phyloP scores from a whole-genome alignment of 2,113 vertebrate species.

The Dasyurus viverrinus region DNA sequence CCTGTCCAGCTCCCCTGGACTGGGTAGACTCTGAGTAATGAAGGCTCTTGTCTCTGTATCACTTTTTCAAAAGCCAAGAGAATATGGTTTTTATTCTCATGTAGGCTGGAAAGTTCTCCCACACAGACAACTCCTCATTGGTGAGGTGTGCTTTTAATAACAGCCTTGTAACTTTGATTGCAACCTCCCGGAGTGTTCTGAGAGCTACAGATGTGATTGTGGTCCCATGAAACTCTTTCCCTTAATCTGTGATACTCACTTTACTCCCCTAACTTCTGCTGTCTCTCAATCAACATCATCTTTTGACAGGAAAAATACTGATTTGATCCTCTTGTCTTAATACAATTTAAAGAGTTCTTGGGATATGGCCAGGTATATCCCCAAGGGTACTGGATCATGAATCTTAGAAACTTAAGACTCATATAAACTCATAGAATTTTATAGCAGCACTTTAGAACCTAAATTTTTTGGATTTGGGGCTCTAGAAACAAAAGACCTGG shows the following conservation, averaged over 20 bases:
- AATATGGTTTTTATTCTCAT: constrained; percentile 3
- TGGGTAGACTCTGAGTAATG: not conserved
- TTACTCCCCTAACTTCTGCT: not conserved
- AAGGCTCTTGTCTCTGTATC: not conserved
- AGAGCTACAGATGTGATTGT: not conserved
- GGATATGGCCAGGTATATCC: not conserved
- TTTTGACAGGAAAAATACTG: not conserved
- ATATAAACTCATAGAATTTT: constrained; percentile 24
- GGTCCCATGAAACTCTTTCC: not conserved
- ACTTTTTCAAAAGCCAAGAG: not conserved
- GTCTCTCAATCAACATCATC: constrained; percentile 31
- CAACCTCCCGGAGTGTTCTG: constrained; percentile 13
- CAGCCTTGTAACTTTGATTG: constrained; percentile 4
- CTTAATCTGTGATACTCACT: not conserved
- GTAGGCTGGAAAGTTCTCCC: not conserved
- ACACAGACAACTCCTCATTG: not conserved
- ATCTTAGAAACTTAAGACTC: not conserved
- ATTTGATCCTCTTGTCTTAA: not conserved
- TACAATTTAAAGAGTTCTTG: not conserved
- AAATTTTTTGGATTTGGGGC: not conserved
- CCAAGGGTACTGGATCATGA: not conserved
- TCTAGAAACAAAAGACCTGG: not conserved
- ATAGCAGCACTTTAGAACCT: not conserved
- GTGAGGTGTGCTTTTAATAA: not conserved
- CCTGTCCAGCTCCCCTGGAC: not conserved